Base-by-base conservation (phyloP, 1,140 invertebrate species). In the Pogonus chalceus region DNA sequence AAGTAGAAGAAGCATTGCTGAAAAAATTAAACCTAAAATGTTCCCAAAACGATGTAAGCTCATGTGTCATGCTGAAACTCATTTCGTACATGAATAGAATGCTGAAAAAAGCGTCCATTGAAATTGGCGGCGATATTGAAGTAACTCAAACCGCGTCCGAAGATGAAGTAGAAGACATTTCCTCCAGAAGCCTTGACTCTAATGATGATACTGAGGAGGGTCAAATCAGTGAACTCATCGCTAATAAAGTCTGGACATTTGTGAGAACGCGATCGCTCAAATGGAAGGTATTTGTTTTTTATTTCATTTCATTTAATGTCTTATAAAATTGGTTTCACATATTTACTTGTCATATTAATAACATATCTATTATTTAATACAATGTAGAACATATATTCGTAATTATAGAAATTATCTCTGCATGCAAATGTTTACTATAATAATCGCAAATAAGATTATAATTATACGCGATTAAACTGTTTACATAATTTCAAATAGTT, bases 81-180 rank as follows among this genome's bases (percentile, higher is more conserved):
- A 81, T 88, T 2, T 83, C 82, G 1, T 88, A 89, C 62, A 86
- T 88, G 72, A 88, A 90, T 69, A 76, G 81, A 49, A 76, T 90
- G 61, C 70, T 89, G 64, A 85, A 88, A 65, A 90, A 88, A 54
- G 82, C 84, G 0, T 79, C 81, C 46, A 77, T 89, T 58, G 83
- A 87, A 61, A 64, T 87, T 2, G 80, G 81, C 21, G 85, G 88
- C 22, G 84, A 85, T 57, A 72, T 89, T 39, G 82, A 87, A 66
- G 84, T 90, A 47, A 80, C 82, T 4, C 83, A 88, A 66, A 65
- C 62, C 14, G 60, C 58, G 2, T 61, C 61, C 3, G 60, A 62
- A 52, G 57, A 55, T 0, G 52, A 61, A 26, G 54, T 51, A 14
- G 52, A 61, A 14, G 62, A 64, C 24, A 23, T 49, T 12, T 56